Base-by-base conservation (phyloP, 2,888 invertebrate species). In the Chelonus formosanus region DNA sequence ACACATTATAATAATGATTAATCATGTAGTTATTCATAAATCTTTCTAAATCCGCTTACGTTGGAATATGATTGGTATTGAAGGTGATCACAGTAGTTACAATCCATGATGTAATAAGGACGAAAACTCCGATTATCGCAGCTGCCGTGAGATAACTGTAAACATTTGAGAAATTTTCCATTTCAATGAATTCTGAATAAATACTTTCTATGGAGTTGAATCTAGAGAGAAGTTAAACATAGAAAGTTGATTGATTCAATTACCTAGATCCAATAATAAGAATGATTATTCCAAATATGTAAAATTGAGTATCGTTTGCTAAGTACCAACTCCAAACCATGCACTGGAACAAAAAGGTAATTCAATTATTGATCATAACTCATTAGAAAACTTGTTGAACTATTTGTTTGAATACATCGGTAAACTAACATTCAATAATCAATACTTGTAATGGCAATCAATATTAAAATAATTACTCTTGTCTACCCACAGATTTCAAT, bases 291-390 rank as follows among this genome's bases (percentile, higher is more conserved):
- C 91, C 90, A 73, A 92, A 86, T 4, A 90, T 86, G 79, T 91
- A 92, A 82, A 92, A 92, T 82, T 92, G 92, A 67, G 91, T 92
- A 77, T 92, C 92, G 75, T 92, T 92, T 5, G 92, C 91, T 87
- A 93, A 90, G 75, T 93, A 93, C 92, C 92, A 93, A 55, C 91
- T 91, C 92, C 92, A 93, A 66, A 91, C 87, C 91, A 93, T 91
- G 80, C 92, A 93, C 87, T 92, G 68, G 63, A 34, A 43, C 50
- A 58, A 61, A 20, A 10, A 53, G 62, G 58, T 36, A 20, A n/a
- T 52, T 64, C 36, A 61, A 53, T 35, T 65, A 52, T 43, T 61
- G 20, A 20, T 20, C 20, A 20, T 20, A 20, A 20, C 20, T 20
- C 20, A 20, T 20, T 20, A 20, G 2, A 20, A 20, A 20, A 20